Base-by-base conservation (phyloP, 2,797 vertebrate genomes). In the Mallotus villosus region DNA sequence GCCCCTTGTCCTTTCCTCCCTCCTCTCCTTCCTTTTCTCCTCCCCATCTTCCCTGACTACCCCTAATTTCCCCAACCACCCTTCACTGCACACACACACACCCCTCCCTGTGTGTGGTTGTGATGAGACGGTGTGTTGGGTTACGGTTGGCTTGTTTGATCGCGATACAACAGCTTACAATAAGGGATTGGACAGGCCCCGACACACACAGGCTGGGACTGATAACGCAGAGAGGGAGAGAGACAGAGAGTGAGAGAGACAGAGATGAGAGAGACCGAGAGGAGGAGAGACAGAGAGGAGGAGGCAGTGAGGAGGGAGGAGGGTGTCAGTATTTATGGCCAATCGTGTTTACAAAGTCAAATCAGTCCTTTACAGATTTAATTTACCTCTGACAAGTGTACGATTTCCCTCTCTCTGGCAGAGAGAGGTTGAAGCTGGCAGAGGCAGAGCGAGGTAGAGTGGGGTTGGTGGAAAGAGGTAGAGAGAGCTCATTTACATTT, bases 341-440 rank as follows among this genome's bases (percentile, higher is more conserved):
- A 78, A 80, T 86, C 82, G 85, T 90, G 87, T 92, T 91, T 89
- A 90, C 87, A 86, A 90, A 90, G 88, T 89, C 82, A 86, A 89
- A 91, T 86, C 84, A 82, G 77, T 76, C 78, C 79, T 87, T 88
- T 86, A 83, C 81, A 89, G 76, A 89, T 88, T 88, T 84, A 78
- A 90, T 91, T 88, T 86, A 82, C 62, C 58, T 69, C 74, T 83
- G 86, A 85, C 85, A 81, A 82, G 83, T 84, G 59, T 70, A 73
- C 22, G n/a, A 22, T 71, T 55, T 14, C 70, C 62, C 57, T 67
- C 59, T 64, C 64, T 24, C 64, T 74, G 37, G 37, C 37, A 8
- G 37, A 41, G 37, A 41, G 37, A 41, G 37, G 9, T 8, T 41
- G 37, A 41, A 8, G 37, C 7, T 41, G 37, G 37, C 37, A 41